Conservation (phyloP, 2,113 vertebrate genomes). For the Austrofundulus limnaeus region DNA sequence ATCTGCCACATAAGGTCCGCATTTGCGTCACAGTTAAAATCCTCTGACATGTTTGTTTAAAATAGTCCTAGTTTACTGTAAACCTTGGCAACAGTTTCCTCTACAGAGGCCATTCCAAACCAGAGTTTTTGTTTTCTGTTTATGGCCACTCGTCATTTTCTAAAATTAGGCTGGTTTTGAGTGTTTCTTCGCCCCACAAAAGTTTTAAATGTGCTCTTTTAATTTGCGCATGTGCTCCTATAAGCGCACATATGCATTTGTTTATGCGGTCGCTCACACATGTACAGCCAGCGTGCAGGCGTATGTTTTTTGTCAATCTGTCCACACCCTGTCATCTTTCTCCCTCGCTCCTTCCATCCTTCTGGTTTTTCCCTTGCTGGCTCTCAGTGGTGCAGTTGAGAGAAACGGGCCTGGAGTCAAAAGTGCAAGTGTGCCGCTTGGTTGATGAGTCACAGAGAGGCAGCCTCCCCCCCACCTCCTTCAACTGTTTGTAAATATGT, state of each 20-base stretch:
- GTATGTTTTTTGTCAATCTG: conserved; percentile 61
- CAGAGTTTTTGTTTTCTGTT: conserved; percentile 15
- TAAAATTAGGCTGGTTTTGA: conserved; percentile 27
- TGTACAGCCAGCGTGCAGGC: conserved; percentile 55
- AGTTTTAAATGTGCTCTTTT: conserved; percentile 62
- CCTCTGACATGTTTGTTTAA: background rate
- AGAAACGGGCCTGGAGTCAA: conserved; percentile 69
- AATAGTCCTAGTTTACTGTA: conserved; percentile 7
- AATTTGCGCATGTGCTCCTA: conserved; percentile 54
- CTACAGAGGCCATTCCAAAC: background rate
- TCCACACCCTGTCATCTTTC: conserved; percentile 65
- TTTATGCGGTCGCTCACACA: conserved; percentile 61
- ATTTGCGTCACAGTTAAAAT: conserved; percentile 11
- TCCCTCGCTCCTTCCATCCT: conserved; percentile 28
- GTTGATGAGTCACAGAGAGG: conserved; percentile 73
- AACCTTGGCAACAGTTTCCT: conserved; percentile 12
- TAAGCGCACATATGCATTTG: conserved; percentile 62
- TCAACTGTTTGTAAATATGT: conserved; percentile 79
- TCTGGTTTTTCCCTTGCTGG: conserved; percentile 40
- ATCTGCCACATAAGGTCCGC: conserved; percentile 8
- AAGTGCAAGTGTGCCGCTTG: conserved; percentile 75
- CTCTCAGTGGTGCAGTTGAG: conserved; percentile 40
- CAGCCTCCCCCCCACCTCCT: conserved; percentile 53
- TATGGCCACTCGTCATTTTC: conserved; percentile 26
- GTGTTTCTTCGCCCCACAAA: conserved; percentile 44